Evolutionary conservation across 2,113 vertebrate species (phyloP), one percentile per base, ranked within the genome.

Genomic region (Origma solitaria): DNA sequence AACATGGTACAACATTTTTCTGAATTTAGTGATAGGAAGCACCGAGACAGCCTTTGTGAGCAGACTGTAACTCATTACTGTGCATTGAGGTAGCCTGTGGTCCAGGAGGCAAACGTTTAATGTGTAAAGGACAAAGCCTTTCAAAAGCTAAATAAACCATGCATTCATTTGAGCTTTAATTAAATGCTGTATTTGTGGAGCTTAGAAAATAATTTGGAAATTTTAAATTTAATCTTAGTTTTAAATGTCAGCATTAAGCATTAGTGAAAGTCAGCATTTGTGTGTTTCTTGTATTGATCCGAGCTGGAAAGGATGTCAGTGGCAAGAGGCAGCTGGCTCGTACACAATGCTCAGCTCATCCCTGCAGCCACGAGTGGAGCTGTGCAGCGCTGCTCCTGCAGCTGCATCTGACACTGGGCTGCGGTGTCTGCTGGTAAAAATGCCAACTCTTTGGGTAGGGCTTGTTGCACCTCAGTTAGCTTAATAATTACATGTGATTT

Each of bases 161-260:
- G 57, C 78, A 25, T 82, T 89, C 60, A 44, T 93, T 62, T 78
- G 82, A 66, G 42, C 81, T 96, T 95, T 94, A 93, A 95, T 97
- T 94, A 95, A 91, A 84, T 3, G 2, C 50, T 82, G 35, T 94
- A 38, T 97, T 95, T 97, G 80, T 86, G 84, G 71, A 94, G 68
- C 66, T 91, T 60, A 19, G 80, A 82, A 90, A 86, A 95, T 54
- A 62, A 90, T 90, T 83, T 82, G 38, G 77, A 95, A 95, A 75
- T 42, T 75, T 90, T 4, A 49, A 22, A 84, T 68, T 61, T 86
- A 72, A 90, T 96, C 90, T 73, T 50, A 2, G 7, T 62, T 88
- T 81, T 87, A 89, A 94, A 92, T 78, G 71, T 76, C 87, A 69
- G 44, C 75, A 66, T 62, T 60, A 72, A 73, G 57, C 45, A 27